These are phyloP conservation scores for Gobiocypris rarus DNA, from an alignment of 2,113 vertebrate genomes.

Conservation along the genomic window DNA sequence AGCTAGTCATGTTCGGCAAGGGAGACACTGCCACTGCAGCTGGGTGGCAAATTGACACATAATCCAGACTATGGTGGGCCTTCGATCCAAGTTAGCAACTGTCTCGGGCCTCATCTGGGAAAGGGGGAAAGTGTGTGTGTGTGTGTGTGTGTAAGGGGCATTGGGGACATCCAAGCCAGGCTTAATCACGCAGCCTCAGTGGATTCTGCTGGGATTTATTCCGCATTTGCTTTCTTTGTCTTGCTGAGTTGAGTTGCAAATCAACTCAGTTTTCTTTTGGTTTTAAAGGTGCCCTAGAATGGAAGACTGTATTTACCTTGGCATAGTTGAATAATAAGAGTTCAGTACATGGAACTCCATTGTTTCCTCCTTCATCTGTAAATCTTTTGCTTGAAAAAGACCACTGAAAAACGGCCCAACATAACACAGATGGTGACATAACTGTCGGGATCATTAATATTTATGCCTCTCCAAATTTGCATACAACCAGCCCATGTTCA, in stretches of 20 bases:
- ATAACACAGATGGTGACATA: background rate
- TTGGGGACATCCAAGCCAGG: constrained; percentile 70
- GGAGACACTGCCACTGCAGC: constrained; percentile 67
- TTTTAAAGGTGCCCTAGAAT: too few species aligned
- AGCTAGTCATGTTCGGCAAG: constrained; percentile 72
- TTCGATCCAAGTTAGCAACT: constrained; percentile 65
- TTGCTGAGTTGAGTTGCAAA: constrained; percentile 63
- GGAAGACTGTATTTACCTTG: too few species aligned
- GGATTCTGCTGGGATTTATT: constrained; percentile 70
- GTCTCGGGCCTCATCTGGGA: constrained; percentile 29
- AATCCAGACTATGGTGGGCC: constrained; percentile 71
- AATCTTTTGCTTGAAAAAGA: too few species aligned
- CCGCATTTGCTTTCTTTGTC: constrained; percentile 69
- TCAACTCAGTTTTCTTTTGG: constrained; percentile 40
- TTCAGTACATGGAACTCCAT: too few species aligned
- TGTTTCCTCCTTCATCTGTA: too few species aligned
- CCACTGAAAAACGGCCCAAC: too few species aligned
- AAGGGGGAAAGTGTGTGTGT: background rate
- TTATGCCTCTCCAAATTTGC: too few species aligned
- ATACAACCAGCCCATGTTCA: too few species aligned
- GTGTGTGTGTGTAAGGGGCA: constrained; percentile 37
- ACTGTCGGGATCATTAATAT: too few species aligned
- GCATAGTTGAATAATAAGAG: too few species aligned
- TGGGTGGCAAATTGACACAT: constrained; percentile 77
- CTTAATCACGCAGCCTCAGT: constrained; percentile 70